Evolutionary conservation across 2,113 vertebrate species (phyloP).

Genomic region (Mustela nigripes): DNA sequence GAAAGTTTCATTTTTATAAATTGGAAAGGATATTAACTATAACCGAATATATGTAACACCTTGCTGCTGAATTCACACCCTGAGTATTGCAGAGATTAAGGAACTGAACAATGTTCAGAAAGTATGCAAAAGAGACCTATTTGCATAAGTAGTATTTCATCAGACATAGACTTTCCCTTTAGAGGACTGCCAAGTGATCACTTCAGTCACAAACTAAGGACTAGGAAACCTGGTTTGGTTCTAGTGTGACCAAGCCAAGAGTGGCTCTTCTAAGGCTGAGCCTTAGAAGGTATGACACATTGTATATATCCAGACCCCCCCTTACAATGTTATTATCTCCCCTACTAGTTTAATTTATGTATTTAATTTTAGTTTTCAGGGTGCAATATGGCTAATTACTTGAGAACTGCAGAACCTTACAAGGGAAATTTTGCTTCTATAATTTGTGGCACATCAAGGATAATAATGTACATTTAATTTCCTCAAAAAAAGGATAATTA

Average conservation of each 20-base stretch:
- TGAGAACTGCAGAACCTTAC: conserved; percentile 85
- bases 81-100: conserved; percentile 56
- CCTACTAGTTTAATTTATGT: conserved; percentile 89
- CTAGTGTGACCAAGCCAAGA: conserved; percentile 56
- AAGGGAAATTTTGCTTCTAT: conserved; percentile 86
- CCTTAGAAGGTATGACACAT: conserved; percentile 65
- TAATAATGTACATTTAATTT: conserved; percentile 90
- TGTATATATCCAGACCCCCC: conserved; percentile 62
- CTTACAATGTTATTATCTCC: conserved; percentile 84
- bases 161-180: background rate
- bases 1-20: conserved; percentile 27
- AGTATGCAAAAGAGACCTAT: conserved; percentile 52
- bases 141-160: conserved; percentile 73
- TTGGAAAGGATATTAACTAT: conserved; percentile 39
- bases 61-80: conserved; percentile 22
- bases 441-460: conserved; percentile 88
- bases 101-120: conserved; percentile 58
- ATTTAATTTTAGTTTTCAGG: conserved; percentile 89
- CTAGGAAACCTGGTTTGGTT: conserved; percentile 72
- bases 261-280: conserved; percentile 72
- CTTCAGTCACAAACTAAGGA: background rate
- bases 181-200: background rate
- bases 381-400: conserved; percentile 88
- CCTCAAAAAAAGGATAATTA: conserved; percentile 88
- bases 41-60: conserved; percentile 45